These are phyloP conservation scores for Phycodurus eques DNA, from an alignment of 2,113 vertebrate genomes.

Conservation along the genomic window DNA sequence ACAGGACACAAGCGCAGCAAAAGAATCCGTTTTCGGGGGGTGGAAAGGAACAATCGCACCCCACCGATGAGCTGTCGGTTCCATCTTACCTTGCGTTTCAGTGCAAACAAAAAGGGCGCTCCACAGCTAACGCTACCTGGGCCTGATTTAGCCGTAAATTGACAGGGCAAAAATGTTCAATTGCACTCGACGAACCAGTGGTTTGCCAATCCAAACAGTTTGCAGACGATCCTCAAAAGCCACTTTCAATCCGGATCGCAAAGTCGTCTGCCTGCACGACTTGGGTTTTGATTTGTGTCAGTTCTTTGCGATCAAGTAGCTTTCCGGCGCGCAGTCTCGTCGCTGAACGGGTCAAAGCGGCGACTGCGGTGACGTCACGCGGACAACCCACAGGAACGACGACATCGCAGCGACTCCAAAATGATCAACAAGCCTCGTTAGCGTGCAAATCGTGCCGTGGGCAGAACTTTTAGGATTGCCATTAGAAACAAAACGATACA, in stretches of 20 bases:
- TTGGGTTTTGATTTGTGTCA: conserved; percentile 20
- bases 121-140: conserved; percentile 40
- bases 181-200: conserved; percentile 9
- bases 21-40: neutral
- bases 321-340: conserved; percentile 63
- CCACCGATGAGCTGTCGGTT: neutral
- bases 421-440: too few species aligned
- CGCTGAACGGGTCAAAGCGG: conserved; percentile 32
- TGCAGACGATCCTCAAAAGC: neutral
- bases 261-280: neutral
- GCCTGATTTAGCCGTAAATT: conserved; percentile 45
- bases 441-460: too few species aligned
- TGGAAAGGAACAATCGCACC: neutral
- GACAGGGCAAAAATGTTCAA: conserved; percentile 12
- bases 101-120: conserved; percentile 39
- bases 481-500: too few species aligned
- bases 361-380: conserved; percentile 48
- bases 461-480: too few species aligned
- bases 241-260: rapidly evolving
- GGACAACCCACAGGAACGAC: neutral
- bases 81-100: conserved; percentile 62
- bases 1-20: neutral
- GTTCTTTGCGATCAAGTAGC: conserved; percentile 36
- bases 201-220: neutral
- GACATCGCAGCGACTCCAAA: neutral